Base-by-base conservation (phyloP, 1,140 invertebrate genomes). In the Aphelenchoides fujianensis region DNA sequence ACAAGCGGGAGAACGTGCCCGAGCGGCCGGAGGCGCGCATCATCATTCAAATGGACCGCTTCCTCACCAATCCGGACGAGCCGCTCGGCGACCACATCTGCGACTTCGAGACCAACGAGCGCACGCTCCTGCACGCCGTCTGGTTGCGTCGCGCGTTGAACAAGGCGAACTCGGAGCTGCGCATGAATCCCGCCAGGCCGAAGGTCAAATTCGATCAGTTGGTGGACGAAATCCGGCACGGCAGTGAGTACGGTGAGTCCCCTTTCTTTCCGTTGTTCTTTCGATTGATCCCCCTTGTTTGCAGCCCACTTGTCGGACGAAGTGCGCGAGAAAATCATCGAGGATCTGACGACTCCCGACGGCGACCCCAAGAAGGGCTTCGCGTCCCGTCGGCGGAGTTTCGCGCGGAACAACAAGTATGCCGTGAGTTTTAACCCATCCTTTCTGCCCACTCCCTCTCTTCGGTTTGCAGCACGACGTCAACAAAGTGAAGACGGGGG, bases 11-110 rank as follows among this genome's bases (percentile, higher is more conserved):
- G 30, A 68, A 27, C n/a, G 68, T 31, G 30, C 12, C 16, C 12
- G 32, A 69, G 19, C n/a, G 16, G n/a, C 63, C 67, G 61, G 67
- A 71, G 32, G 67, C 67, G 9, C 61, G 67, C n/a, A 69, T 69
- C 30, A 31, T 69, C 16, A 36, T 69, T 68, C 57, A 69, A 31
- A 23, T 27, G 5, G 69, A 71, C 23, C 69, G 70, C 30, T 72
- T 72, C 71, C 27, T 72, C 68, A 72, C 70, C 23, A 71, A 72
- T 59, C 70, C 70, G 23, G 70, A 72, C 55, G 70, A 74, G 59
- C 70, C 70, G 12, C 70, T 72, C 16, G 70, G 70, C 9, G 71
- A 32, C 3, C 70, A 72, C 34, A 72, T 72, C 34, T 72, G 70
- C 48, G 31, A 72, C 27, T 72, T 72, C 30, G 70, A 72, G 71